Conservation (phyloP, 2,113 vertebrate species). For the Dasyornis broadbenti region DNA sequence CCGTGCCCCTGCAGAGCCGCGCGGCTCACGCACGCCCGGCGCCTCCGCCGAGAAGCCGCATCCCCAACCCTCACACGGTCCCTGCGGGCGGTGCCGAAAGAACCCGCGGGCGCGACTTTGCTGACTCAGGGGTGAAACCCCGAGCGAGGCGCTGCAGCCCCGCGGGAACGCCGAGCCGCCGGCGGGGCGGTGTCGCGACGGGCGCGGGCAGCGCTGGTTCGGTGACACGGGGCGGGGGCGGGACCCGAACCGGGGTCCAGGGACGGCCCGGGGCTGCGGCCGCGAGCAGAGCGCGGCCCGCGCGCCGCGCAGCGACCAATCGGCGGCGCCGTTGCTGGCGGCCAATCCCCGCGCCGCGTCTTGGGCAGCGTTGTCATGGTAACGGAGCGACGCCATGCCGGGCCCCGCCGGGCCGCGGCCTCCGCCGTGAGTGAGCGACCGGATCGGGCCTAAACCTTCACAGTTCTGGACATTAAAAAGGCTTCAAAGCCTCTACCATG, state of each 20-base stretch:
- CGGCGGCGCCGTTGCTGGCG: not conserved
- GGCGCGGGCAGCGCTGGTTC: not conserved
- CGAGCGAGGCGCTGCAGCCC: not conserved
- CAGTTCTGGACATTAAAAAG: rapidly evolving
- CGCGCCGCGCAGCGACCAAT: not conserved
- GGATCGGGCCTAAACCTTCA: rapidly evolving
- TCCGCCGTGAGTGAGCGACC: not conserved
- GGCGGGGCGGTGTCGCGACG: not conserved
- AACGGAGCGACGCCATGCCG: not conserved
- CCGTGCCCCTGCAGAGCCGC: not conserved
- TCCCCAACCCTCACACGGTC: not conserved
- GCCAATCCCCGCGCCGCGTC: conserved; percentile 58
- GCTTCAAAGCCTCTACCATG: not conserved
- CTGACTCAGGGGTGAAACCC: not conserved
- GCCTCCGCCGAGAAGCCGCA: not conserved
- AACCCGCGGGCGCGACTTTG: not conserved
- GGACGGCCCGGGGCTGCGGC: not conserved
- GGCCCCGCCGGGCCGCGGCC: not conserved
- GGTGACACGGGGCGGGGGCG: not conserved
- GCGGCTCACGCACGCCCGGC: not conserved
- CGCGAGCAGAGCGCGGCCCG: not conserved
- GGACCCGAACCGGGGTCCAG: not conserved
- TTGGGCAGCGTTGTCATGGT: not conserved
- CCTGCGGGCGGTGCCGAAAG: not conserved
- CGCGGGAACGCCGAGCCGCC: not conserved